Evolutionary conservation across 35 echinoderm and acorn worm genomes (phyloP), one percentile per base, ranked within the genome.

Genomic region (Apostichopus parvimensis): DNA sequence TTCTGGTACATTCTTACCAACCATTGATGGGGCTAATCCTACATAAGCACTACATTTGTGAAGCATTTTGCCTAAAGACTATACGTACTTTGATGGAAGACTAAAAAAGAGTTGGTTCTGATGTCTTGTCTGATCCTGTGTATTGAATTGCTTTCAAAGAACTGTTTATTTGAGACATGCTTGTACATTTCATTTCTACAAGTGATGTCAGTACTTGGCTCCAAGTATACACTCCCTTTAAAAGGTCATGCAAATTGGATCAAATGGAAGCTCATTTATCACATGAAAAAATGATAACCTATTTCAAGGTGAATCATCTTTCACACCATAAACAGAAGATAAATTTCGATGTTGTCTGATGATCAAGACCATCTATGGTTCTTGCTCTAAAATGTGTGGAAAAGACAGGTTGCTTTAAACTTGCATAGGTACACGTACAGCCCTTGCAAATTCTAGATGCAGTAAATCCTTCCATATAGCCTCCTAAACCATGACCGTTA

Each of bases 391-490:
- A 90, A 45, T 56, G 56, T 90, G 56, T 56, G 54, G 28, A 12
- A 1, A 77, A 70, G 12, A 10, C 5, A 28, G 88, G 88, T 78
- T 90, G 64, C 56, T 90, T 90, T 34, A 90, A 73, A 21, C 56
- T 45, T 77, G 21, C 34, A 23, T 73, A 77, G 59, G 89, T 94
- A 72, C 87, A 90, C 89, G 91, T 94, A 73, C 93, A 94, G 17
- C 65, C 52, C 18, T 87, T 52, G 83, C 93, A 91, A 45, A 94
- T 81, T 79, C 88, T 78, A 45, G 58, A 83, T 5, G 87, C 93
- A 91, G 60, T 94, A 77, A 91, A 94, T 34, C 77, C 88, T 91
- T 94, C 88, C 77, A 76, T 83, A 25, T 91, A 91, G 73, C 89
- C 88, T 54, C 93, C 88, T 56, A 91, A 9, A 20, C 53, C 76